Evolutionary conservation across 2,888 invertebrate species (phyloP).

Genomic region (Trichogramma evanescens): DNA sequence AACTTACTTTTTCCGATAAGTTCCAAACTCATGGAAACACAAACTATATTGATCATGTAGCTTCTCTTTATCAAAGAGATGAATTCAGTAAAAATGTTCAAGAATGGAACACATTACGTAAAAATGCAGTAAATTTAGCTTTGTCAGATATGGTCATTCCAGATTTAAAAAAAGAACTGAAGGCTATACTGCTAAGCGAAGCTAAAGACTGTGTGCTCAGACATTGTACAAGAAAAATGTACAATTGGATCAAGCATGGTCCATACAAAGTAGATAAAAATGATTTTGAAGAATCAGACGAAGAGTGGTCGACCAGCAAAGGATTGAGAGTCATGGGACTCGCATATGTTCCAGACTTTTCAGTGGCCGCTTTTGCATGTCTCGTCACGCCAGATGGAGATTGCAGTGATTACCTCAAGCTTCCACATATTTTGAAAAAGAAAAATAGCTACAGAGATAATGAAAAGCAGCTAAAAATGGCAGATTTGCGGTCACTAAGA

Average conservation of each 20-base stretch:
- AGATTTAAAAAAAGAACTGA: slow-evolving; percentile 79
- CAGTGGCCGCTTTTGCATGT: slow-evolving; percentile 81
- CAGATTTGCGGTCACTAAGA: slow-evolving; percentile 61
- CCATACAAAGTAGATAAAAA: slow-evolving; percentile 69
- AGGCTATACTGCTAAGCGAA: slow-evolving; percentile 71
- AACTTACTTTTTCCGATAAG: slow-evolving; percentile 46
- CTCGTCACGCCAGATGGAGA: slow-evolving; percentile 84
- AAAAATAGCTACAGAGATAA: slow-evolving; percentile 65
- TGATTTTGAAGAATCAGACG: slow-evolving; percentile 70
- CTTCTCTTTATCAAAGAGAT: slow-evolving; percentile 79
- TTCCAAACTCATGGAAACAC: slow-evolving; percentile 54
- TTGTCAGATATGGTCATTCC: slow-evolving; percentile 84
- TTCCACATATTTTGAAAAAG: slow-evolving; percentile 79
- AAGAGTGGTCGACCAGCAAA: slow-evolving; percentile 81
- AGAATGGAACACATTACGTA: slow-evolving; percentile 89
- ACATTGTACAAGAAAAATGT: slow-evolving; percentile 77
- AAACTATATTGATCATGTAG: slow-evolving; percentile 81
- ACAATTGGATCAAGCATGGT: slow-evolving; percentile 84
- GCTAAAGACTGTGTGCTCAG: slow-evolving; percentile 79
- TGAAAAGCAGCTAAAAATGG: slow-evolving; percentile 61
- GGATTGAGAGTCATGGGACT: slow-evolving; percentile 83
- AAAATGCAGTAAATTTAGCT: slow-evolving; percentile 82
- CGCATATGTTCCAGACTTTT: slow-evolving; percentile 78
- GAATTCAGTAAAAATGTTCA: slow-evolving; percentile 90
- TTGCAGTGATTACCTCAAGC: slow-evolving; percentile 80